These are phyloP conservation scores for Leuctra nigra DNA, from an alignment of 2,888 invertebrate genomes.

Conservation along the genomic window DNA sequence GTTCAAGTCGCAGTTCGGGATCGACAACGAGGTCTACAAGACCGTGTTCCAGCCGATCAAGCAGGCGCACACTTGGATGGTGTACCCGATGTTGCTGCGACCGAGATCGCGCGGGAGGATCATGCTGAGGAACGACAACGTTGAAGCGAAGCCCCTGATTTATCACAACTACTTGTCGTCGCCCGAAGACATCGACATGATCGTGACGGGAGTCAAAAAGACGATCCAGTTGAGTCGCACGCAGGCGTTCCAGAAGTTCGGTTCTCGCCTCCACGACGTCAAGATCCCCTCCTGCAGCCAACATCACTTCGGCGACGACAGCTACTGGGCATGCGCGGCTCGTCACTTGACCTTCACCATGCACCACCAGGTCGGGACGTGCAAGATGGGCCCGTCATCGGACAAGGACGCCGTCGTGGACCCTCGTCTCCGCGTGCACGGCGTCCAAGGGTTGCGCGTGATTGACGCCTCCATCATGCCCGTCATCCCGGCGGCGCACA, in stretches of 20 bases:
- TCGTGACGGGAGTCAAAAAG: slow-evolving; percentile 53
- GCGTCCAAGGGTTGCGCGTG: slow-evolving; percentile 58
- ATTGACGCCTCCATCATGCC: no score
- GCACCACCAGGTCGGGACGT: slow-evolving; percentile 59
- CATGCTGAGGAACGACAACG: slow-evolving; percentile 55
- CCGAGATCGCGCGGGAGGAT: slow-evolving; percentile 63
- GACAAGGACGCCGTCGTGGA: no score
- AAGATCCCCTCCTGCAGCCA: slow-evolving; percentile 38
- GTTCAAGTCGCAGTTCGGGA: slow-evolving; percentile 31
- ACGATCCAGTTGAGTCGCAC: slow-evolving; percentile 51
- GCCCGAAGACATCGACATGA: slow-evolving; percentile 54
- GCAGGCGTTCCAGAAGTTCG: slow-evolving; percentile 39
- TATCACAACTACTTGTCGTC: slow-evolving; percentile 62
- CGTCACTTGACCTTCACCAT: slow-evolving; percentile 61
- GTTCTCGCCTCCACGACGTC: slow-evolving; percentile 13
- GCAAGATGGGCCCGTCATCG: no score
- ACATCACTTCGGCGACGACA: slow-evolving; percentile 53
- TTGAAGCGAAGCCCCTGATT: slow-evolving; percentile 56
- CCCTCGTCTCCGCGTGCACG: slow-evolving; percentile 54
- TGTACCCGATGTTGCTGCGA: slow-evolving; percentile 56
- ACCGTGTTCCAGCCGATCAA: slow-evolving; percentile 33
- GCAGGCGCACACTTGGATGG: slow-evolving; percentile 38
- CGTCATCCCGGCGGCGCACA: slow-evolving; percentile 65
- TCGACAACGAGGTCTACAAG: slow-evolving; percentile 34
- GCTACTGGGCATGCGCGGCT: slow-evolving; percentile 61